Evolutionary conservation across 1,140 invertebrate genomes (phyloP), one percentile per base, ranked within the genome.

Genomic region (Dendrolimus punctatus): DNA sequence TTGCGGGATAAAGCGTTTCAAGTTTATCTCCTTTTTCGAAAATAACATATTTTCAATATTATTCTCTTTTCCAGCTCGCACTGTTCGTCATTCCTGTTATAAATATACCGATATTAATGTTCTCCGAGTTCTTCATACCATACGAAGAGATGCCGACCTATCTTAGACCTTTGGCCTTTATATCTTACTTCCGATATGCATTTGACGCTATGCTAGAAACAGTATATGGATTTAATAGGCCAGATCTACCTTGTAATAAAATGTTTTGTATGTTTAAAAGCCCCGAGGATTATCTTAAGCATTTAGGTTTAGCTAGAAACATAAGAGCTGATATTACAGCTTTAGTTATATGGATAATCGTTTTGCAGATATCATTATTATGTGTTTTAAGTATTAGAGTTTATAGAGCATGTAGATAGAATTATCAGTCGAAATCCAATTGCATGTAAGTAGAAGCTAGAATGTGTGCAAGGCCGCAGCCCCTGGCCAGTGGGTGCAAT

Each of bases 41-140:
- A 23, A 23, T 23, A 23, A 23, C 23, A 23, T 23, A 23, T 23
- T 23, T 23, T 23, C 23, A 39, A 49, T 51, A 53, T 45, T 61
- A 39, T 58, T 69, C 62, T 62, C 64, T 69, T 69, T 88, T 84
- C 57, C 87, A 96, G 93, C 77, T 93, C 50, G 94, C 93, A 5
- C 90, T 95, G 8, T 96, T 96, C 71, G 83, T 96, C 41, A 94
- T 95, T 48, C 95, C 95, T 39, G 91, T 94, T 2, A 88, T 90
- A 5, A 92, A 93, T 44, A 96, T 95, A 68, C 95, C 94, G n/a
- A 93, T 97, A 78, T 79, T 96, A 44, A 88, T 97, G 49, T 96
- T 94, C 72, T 92, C 92, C 0, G 95, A 95, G 42, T 97, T 96
- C 80, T 96, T 96, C 75, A 90, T 96, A 8, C 93, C 92, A 48